Base-by-base conservation (phyloP, 2,113 vertebrate genomes). In the Eubucco bourcierii region DNA sequence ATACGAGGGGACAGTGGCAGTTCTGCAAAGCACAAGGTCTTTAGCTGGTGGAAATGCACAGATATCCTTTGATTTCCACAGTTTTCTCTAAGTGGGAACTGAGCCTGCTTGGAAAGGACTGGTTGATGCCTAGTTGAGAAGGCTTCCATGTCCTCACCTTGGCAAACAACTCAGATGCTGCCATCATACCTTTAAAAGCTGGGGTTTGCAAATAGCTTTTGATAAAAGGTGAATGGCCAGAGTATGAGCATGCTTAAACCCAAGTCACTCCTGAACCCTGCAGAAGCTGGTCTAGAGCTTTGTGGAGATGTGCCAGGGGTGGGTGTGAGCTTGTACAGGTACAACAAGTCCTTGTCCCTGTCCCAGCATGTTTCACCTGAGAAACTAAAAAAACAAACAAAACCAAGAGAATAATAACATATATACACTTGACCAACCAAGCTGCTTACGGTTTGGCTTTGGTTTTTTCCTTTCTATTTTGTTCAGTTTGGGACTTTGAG, bases 101-200 rank as follows among this genome's bases (percentile, higher is more conserved):
- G 19, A 37, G 12, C 4, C 59, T 65, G 47, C 53, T 67, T 31
- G 81, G 71, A 58, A 31, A 34, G 29, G 17, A 12, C 7, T 67
- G 61, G 9, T 9, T 0, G 1, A 9, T 2, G 1, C 44, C 77
- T 6, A 9, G 7, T 8, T 61, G 68, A 39, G 24, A 58, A 70
- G 55, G 18, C 1, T 10, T 59, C 53, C 0, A 1, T 31, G 29
- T 28, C 24, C 65, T 63, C 34, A 2, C 31, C 29, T n/a, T 56
- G n/a, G 39, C 2, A 2, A 68, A 56, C 0, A 15, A n/a, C 13
- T 31, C n/a, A 39, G 39, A 14, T 9, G 31, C 47, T 82, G 12
- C 17, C n/a, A 1, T 4, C 39, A 17, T 5, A 18, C 27, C 76
- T 83, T 60, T 56, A 53, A 25, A 41, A 64, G 6, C 14, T 4